Percentiles rank a stretch among this genome's conserved stretches.
Conservation (phyloP, 2,888 invertebrate genomes). For the Sylvicola cinctus region DNA sequence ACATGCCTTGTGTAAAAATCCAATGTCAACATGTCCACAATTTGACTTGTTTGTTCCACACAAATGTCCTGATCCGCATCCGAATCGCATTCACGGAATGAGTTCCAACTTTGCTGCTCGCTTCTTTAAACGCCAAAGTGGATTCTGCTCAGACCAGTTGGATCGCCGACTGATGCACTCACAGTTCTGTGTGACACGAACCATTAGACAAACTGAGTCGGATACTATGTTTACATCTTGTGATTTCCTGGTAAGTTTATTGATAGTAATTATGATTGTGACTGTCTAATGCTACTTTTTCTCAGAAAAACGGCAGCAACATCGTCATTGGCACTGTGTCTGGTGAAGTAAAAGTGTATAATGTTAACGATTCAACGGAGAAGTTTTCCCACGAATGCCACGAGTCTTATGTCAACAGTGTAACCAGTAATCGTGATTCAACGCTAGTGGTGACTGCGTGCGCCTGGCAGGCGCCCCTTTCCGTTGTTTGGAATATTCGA, state of each 20-base stretch:
- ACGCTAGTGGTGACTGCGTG: constrained; percentile 65
- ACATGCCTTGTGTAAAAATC: constrained; percentile 94
- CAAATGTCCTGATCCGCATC: constrained; percentile 80
- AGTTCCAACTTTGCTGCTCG: constrained; percentile 54
- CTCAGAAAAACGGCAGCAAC: constrained; percentile 34
- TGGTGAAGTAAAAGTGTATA: constrained; percentile 80
- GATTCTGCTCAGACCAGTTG: constrained; percentile 35
- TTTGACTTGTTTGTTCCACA: constrained; percentile 92
- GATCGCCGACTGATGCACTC: constrained; percentile 72
- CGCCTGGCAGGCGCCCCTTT: constrained; percentile 65
- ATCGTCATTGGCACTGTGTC: constrained; percentile 76
- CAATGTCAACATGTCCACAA: constrained; percentile 92
- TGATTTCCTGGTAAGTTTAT: constrained; percentile 30
- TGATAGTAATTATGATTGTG: constrained; percentile 7
- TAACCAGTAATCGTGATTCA: constrained; percentile 55
- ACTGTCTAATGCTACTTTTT: constrained; percentile 1
- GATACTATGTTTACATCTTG: constrained; percentile 59
- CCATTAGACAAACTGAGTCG: constrained; percentile 45
- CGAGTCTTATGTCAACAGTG: constrained; percentile 66
- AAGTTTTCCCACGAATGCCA: constrained; percentile 63
- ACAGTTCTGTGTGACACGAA: constrained; percentile 53
- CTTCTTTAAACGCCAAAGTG: constrained; percentile 32
- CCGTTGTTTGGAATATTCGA: constrained; percentile 21
- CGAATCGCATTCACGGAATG: constrained; percentile 21
- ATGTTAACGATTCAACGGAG: constrained; percentile 62